Base-by-base conservation (phyloP, 2,888 invertebrate species). In the Elegia similella region DNA sequence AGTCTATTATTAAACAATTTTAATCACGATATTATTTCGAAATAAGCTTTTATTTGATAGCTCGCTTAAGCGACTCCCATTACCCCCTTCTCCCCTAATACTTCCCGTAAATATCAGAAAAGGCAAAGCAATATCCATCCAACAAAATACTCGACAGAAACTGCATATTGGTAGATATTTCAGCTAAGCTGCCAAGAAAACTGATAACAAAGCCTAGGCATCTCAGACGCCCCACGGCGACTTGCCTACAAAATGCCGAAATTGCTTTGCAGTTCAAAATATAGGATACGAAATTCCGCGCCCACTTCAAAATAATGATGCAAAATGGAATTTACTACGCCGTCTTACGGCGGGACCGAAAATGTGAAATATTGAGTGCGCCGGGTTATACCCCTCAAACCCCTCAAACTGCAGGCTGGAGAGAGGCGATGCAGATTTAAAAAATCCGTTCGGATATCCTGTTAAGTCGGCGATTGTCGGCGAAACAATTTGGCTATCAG, bases 221-320 rank as follows among this genome's bases (percentile, higher is more conserved):
- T 32, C 52, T 52, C 38, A 52, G 17, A 52, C 54, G n/a, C 32
- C 52, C 44, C 42, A 43, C 10, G 54, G 54, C 54, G n/a, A 46
- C 16, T 34, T 44, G 16, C 34, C 48, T 56, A 57, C 62, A 62
- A 70, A 66, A 62, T 60, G 67, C 61, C 55, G 62, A 69, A 69
- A 72, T 74, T 72, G 70, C 70, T 69, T 67, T 66, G 43, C 62
- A 56, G 61, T 52, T 57, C 64, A 68, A 70, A 76, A 75, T 75
- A 72, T 67, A 73, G 57, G 67, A 43, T 34, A 34, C 44, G 59
- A 62, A 47, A 52, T 73, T 62, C 67, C 65, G 67, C 69, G 66
- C 70, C 77, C 76, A 80, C 85, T 85, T 68, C 75, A 83, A 84
- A 84, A 85, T 86, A 85, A 86, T 85, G 84, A 85, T 76, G 80